Evolutionary conservation across 2,888 invertebrate genomes (phyloP), one percentile per base, ranked within the genome.

Genomic region (Protophormia terraenovae): DNA sequence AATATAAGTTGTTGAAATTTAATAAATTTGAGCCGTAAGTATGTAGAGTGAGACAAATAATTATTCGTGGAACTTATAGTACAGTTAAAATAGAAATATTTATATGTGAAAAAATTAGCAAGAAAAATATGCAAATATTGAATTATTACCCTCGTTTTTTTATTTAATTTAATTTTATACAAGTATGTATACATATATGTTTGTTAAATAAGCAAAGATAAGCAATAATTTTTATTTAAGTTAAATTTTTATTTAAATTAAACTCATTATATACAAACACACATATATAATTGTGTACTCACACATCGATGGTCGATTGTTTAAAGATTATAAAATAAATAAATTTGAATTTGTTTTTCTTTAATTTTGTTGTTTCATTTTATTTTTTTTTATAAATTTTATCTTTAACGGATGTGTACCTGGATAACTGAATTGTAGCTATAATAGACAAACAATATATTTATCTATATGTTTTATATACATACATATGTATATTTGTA

Each of bases 331-430:
- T 82, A 53, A 83, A 83, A 55, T 76, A 82, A 82, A 76, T 82
- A 77, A 55, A 64, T 82, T 71, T 55, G 19, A 76, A 71, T 62
- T 81, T 81, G 41, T 66, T 47, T 62, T 16, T 19, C n/a, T 58
- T 72, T 38, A 71, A 60, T 19, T 47, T 29, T 66, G 58, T 71
- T 72, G 32, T 16, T 67, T 38, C 27, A 16, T 53, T 53, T 50
- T 16, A 69, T 50, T 6, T 50, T 2, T 62, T 62, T 38, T 53
- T n/a, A n/a, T n/a, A n/a, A n/a, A 19, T 73, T 72, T 85, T 85
- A 85, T 85, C 85, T 85, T 29, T 60, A 85, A 82, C 85, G 85
- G 85, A 85, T 85, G 85, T 85, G 75, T 85, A 85, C 85, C 76
- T 76, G 85, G 82, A 78, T 85, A 82, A 82, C 82, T 78, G 47